Percentiles rank a stretch among this genome's conserved stretches.
phyloP scores from a whole-genome alignment of 2,797 vertebrate species.

The Sebastes umbrosus region DNA sequence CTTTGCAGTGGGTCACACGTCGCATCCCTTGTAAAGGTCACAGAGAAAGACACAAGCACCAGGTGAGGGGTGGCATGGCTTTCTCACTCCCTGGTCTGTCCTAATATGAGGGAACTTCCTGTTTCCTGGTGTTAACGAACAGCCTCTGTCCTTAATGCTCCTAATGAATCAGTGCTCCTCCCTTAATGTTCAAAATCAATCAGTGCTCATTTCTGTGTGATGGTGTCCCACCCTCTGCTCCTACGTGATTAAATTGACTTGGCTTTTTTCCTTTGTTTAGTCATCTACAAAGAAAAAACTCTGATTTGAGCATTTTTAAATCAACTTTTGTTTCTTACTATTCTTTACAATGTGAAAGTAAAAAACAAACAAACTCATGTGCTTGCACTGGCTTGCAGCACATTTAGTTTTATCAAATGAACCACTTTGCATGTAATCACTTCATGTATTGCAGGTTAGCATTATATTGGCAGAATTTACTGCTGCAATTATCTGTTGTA shows the following conservation, averaged over 20 bases:
- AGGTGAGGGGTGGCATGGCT: slow-evolving; percentile 82
- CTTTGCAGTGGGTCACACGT: slow-evolving; percentile 99
- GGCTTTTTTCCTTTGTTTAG: background rate
- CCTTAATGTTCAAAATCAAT: slow-evolving; percentile 2
- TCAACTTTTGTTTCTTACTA: background rate
- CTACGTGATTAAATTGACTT: background rate
- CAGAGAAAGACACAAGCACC: slow-evolving; percentile 96
- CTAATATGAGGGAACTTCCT: slow-evolving; percentile 57
- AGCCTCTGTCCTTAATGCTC: slow-evolving; percentile 8
- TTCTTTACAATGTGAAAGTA: background rate
- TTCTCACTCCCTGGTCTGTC: slow-evolving; percentile 45
- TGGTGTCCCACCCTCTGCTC: slow-evolving; percentile 2
- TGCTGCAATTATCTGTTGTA: slow-evolving; percentile 6
- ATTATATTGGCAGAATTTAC: background rate
- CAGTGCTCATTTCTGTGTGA: slow-evolving; percentile 9
- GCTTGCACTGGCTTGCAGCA: background rate
- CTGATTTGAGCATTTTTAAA: background rate
- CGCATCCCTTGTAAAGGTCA: slow-evolving; percentile 97
- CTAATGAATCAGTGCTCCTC: slow-evolving; percentile 2
- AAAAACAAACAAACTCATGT: background rate
- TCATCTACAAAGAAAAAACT: background rate
- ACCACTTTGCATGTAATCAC: background rate
- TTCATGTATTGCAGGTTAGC: background rate
- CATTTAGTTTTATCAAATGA: background rate
- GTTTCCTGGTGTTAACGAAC: slow-evolving; percentile 34